These are phyloP conservation scores for Branchellion lobata DNA, from an alignment of 2,888 invertebrate species.

Conservation along the genomic window DNA sequence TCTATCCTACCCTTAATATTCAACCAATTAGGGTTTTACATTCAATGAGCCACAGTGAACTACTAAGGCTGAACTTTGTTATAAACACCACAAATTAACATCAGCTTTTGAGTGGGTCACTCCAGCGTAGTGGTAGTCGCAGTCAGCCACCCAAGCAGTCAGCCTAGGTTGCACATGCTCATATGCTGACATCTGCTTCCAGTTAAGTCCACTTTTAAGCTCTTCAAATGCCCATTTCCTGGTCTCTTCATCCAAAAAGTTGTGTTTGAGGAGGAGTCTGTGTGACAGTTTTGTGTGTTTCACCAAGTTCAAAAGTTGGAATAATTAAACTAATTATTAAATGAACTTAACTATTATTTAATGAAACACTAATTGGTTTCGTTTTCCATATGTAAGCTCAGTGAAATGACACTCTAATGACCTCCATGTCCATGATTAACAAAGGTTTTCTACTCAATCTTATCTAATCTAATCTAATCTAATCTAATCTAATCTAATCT, in stretches of 20 bases:
- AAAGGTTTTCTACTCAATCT: too few species aligned
- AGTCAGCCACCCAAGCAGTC: constrained; percentile 65
- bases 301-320: background rate
- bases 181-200: constrained; percentile 58
- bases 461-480: too few species aligned
- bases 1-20: too few species aligned
- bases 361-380: too few species aligned
- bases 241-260: constrained; percentile 55
- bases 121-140: constrained; percentile 63
- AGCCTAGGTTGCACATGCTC: constrained; percentile 60
- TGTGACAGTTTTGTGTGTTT: constrained; percentile 24
- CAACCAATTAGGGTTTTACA: too few species aligned
- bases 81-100: background rate
- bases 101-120: constrained; percentile 53
- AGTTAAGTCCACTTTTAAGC: constrained; percentile 57
- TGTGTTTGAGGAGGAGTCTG: constrained; percentile 57
- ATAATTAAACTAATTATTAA: background rate
- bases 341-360: too few species aligned
- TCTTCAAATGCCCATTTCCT: constrained; percentile 56
- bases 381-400: too few species aligned
- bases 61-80: too few species aligned
- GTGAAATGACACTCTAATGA: too few species aligned
- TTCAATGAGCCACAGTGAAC: too few species aligned
- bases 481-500: too few species aligned
- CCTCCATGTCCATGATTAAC: too few species aligned